phyloP scores from a whole-genome alignment of 1,140 invertebrate species.

The Patella vulgata region DNA sequence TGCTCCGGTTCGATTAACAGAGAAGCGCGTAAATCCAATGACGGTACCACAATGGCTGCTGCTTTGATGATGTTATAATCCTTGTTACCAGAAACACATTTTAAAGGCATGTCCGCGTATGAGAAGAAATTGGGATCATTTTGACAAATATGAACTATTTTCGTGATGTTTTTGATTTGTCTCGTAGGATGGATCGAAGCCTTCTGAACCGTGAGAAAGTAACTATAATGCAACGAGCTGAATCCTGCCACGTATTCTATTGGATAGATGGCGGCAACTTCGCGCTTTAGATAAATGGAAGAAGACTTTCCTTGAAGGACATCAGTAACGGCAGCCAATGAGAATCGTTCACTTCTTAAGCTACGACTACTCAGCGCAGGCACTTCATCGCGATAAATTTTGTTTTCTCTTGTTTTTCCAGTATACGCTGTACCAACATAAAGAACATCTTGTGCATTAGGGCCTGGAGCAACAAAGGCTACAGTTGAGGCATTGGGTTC shows the following conservation, averaged over 20 bases:
- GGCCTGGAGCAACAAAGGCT: slow-evolving; percentile 92
- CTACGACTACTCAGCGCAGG: slow-evolving; percentile 45
- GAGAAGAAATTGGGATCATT: slow-evolving; percentile 90
- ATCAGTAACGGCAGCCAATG: slow-evolving; percentile 32
- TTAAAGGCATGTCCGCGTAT: slow-evolving; percentile 96
- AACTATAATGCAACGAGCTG: slow-evolving; percentile 92
- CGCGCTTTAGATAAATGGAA: slow-evolving; percentile 41
- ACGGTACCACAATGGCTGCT: slow-evolving; percentile 91
- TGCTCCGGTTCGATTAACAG: slow-evolving; percentile 74
- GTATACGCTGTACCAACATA: slow-evolving; percentile 51
- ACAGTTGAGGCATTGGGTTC: slow-evolving; percentile 93
- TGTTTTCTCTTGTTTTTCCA: slow-evolving; percentile 11
- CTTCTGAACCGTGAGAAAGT: slow-evolving; percentile 94
- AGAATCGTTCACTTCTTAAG: slow-evolving; percentile 36
- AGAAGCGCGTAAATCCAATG: slow-evolving; percentile 86
- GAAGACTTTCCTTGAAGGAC: slow-evolving; percentile 37
- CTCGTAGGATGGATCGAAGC: slow-evolving; percentile 76
- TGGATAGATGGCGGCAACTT: slow-evolving; percentile 37
- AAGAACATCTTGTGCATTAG: slow-evolving; percentile 33
- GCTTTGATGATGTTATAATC: slow-evolving; percentile 92
- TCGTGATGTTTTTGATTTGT: slow-evolving; percentile 88
- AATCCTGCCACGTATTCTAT: slow-evolving; percentile 97
- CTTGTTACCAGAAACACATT: slow-evolving; percentile 79
- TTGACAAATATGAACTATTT: slow-evolving; percentile 93
- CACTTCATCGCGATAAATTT: slow-evolving; percentile 31